A percentile compares a stretch with the other conserved stretches of the same genome.
phyloP scores from a whole-genome alignment of 1,140 invertebrate genomes.

The Bombus terrestris region DNA sequence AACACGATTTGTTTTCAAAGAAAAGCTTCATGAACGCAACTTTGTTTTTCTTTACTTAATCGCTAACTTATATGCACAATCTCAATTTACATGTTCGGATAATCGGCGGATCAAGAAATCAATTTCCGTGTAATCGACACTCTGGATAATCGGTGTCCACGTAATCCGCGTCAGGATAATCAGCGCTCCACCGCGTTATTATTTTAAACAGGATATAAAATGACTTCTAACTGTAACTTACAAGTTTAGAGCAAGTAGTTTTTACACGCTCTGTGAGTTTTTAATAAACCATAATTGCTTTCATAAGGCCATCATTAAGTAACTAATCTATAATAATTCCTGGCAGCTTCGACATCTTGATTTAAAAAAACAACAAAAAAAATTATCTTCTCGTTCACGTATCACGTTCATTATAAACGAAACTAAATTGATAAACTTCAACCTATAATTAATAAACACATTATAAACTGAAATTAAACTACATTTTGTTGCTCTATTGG shows the following conservation, averaged over 20 bases:
- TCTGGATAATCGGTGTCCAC: not conserved
- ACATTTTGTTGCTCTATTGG: not conserved
- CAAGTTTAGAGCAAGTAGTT: not conserved
- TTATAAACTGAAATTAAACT: not conserved
- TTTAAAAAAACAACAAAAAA: not conserved
- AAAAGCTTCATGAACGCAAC: not conserved
- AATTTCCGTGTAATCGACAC: constrained; percentile 2
- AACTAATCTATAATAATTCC: not conserved
- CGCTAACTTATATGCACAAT: not conserved
- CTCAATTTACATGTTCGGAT: not conserved
- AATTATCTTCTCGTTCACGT: no score
- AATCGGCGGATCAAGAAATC: not conserved
- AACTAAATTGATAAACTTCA: not conserved
- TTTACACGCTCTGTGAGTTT: not conserved
- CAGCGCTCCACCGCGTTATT: not conserved
- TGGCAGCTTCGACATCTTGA: not conserved
- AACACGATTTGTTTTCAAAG: not conserved
- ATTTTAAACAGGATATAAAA: not conserved
- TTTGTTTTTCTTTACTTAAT: no score
- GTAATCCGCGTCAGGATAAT: not conserved
- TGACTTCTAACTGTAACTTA: not conserved
- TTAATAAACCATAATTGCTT: not conserved
- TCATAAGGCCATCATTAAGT: not conserved
- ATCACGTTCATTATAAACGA: no score
- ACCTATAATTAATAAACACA: not conserved